Evolutionary conservation across 2,797 vertebrate genomes (phyloP).

Genomic region (Nasua narica): DNA sequence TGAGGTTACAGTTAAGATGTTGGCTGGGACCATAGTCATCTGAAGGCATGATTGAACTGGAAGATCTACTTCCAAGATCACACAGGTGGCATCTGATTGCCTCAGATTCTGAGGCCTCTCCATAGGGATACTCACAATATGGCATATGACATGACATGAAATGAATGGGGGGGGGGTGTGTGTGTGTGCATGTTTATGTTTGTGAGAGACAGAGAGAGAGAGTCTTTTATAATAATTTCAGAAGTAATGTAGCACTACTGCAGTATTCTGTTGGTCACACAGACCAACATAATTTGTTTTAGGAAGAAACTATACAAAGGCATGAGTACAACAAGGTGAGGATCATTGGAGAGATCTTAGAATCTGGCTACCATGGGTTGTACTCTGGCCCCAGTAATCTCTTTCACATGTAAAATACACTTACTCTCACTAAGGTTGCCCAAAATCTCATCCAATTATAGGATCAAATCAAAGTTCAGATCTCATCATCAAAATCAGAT

Average conservation of each 20-base stretch:
- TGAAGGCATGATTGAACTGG: background rate
- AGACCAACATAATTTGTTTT: background rate
- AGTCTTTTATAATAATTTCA: background rate
- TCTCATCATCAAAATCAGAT: background rate
- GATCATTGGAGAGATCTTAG: background rate
- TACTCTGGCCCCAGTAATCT: background rate
- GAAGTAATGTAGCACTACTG: background rate
- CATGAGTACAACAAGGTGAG: background rate
- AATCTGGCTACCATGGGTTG: background rate
- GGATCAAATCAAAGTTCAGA: background rate
- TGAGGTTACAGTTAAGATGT: background rate
- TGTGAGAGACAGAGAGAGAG: background rate
- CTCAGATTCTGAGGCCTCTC: background rate
- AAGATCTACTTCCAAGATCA: background rate
- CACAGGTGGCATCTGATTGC: too few species aligned
- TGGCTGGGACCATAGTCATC: background rate
- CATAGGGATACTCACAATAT: background rate
- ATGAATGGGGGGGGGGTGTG: background rate
- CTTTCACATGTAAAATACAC: background rate
- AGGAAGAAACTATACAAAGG: background rate
- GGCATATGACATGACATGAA: background rate
- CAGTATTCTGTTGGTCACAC: background rate
- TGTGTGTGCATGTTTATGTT: background rate
- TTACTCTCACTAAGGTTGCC: background rate
- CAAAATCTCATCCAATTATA: background rate